Percentiles rank a stretch among this genome's conserved stretches.
phyloP scores from a whole-genome alignment of 2,797 vertebrate species.

The Vipera latastei region DNA sequence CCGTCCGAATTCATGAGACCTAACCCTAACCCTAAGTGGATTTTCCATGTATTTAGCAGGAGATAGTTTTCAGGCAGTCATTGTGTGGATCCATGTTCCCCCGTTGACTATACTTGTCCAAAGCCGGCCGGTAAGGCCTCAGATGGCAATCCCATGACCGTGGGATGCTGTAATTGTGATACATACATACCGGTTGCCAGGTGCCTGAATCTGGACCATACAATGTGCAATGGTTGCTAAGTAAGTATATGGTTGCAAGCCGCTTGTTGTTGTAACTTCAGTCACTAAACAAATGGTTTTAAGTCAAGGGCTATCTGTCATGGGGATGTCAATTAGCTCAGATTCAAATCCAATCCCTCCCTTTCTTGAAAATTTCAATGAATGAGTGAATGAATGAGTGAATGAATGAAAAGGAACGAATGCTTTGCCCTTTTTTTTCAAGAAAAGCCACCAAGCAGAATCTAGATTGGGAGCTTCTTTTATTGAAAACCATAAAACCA shows the following conservation, averaged over 20 bases:
- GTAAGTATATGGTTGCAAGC: too few species aligned
- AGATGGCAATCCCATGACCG: neutral
- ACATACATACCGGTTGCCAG: too few species aligned
- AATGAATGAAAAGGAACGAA: neutral
- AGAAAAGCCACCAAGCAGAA: neutral
- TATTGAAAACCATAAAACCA: constrained; percentile 58
- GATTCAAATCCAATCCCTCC: neutral
- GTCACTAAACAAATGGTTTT: neutral
- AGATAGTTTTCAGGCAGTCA: neutral
- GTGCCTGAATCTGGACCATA: too few species aligned
- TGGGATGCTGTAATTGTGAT: too few species aligned
- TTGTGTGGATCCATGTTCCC: neutral
- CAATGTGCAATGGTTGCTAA: too few species aligned
- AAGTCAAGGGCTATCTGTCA: neutral
- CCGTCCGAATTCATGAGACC: too few species aligned
- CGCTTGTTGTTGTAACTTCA: neutral
- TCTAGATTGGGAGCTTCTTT: neutral
- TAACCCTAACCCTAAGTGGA: too few species aligned
- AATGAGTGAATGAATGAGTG: neutral
- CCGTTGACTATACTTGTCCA: neutral
- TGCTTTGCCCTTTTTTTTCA: neutral
- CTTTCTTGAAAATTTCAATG: neutral
- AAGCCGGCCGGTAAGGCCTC: neutral
- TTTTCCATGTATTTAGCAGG: neutral
- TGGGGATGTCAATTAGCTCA: neutral